Evolutionary conservation across 2,797 vertebrate genomes (phyloP), one percentile per base, ranked within the genome.

Genomic region (Tympanoctomys barrerae): DNA sequence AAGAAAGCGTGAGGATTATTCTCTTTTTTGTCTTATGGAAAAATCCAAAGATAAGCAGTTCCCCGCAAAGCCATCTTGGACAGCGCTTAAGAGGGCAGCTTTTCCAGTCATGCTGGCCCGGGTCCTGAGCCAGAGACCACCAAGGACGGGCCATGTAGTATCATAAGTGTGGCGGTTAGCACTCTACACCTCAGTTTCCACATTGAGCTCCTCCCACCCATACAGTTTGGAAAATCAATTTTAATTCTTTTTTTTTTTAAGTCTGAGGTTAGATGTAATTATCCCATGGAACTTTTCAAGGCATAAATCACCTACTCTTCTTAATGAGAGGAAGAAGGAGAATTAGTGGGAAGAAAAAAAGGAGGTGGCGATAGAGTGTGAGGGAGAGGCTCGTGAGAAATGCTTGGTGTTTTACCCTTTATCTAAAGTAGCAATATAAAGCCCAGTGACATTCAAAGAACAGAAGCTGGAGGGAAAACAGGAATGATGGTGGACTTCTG

Each of bases 271-370:
- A 33, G 26, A 62, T 78, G 79, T 57, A 88, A 14, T 85, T 11
- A 31, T 66, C 70, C 78, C 24, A 36, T 14, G 61, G 68, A 90
- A 84, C 24, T 81, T 78, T 73, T n/a, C 28, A 6, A 64, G 46
- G 31, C 14, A 0, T 22, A 19, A 14, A 11, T 68, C 49, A 24
- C 49, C 71, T 46, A 52, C 46, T 66, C 57, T 64, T 94, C 68
- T 68, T 62, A 75, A 49, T 26, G 79, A 91, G 36, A 87, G 87
- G 12, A 61, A 71, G 36, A 52, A 85, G 64, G 4, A 6, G 33
- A 70, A 59, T 86, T 31, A 54, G 62, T 62, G 28, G 79, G 36
- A 39, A 64, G 13, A 28, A 96, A 64, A 95, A 98, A 97, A 98
- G 98, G 97, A 90, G 94, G 96, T 94, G 21, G 42, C 13, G 9